Conservation (phyloP, 2,113 vertebrate species). For the Dascyllus trimaculatus region DNA sequence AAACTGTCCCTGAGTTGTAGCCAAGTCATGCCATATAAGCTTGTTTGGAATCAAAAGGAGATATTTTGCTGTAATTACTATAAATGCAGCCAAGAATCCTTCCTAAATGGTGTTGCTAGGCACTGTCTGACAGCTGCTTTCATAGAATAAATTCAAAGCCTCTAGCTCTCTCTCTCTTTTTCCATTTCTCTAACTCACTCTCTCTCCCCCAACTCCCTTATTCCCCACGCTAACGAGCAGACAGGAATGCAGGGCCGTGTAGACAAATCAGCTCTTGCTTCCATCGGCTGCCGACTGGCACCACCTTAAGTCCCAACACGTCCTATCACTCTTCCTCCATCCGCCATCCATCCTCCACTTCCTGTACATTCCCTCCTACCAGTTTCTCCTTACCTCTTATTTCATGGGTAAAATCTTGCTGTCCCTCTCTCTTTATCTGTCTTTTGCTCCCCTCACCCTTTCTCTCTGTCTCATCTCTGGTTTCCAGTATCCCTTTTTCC, state of each 20-base stretch:
- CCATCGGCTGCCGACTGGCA: conserved; percentile 56
- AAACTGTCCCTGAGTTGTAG: conserved; percentile 46
- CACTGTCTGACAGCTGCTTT: conserved; percentile 63
- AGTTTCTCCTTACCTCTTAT: conserved; percentile 10
- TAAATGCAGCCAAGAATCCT: conserved; percentile 60
- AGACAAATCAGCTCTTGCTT: conserved; percentile 75
- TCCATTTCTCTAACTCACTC: conserved; percentile 27
- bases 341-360: conserved; percentile 29
- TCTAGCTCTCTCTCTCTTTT: conserved; percentile 35
- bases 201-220: conserved; percentile 59
- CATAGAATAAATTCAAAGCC: conserved; percentile 68
- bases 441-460: conserved; percentile 8
- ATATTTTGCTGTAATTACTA: conserved; percentile 66
- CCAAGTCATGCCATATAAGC: conserved; percentile 39
- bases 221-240: conserved; percentile 58
- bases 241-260: conserved; percentile 64
- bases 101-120: conserved; percentile 70
- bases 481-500: conserved; percentile 48
- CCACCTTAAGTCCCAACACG: conserved; percentile 68
- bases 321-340: conserved; percentile 42
- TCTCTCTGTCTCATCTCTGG: conserved; percentile 27
- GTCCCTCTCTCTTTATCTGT: background rate
- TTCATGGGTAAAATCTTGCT: conserved; percentile 26
- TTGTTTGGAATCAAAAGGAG: conserved; percentile 38
- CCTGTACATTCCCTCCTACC: conserved; percentile 29